Conservation (phyloP, 2,888 invertebrate genomes). For the Xylophagus ater region DNA sequence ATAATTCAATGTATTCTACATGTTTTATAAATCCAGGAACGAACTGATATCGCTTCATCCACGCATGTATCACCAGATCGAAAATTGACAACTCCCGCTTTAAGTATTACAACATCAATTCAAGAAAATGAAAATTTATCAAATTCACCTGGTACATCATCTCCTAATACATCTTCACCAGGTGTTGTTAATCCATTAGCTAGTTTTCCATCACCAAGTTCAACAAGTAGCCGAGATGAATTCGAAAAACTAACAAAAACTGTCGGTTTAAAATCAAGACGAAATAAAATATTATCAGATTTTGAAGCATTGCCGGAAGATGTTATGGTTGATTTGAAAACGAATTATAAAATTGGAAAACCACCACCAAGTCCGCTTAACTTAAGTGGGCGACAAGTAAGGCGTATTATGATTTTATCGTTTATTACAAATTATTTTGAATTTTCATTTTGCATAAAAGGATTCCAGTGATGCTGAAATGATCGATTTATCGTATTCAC, state of each 20-base stretch:
- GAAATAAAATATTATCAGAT: conserved; percentile 25
- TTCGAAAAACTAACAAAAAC: conserved; percentile 15
- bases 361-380: conserved; percentile 35
- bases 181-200: too few relatives aligned
- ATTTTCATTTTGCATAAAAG: conserved; percentile 13
- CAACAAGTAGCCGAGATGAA: conserved; percentile 15
- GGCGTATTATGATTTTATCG: neutral
- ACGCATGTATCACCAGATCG: conserved; percentile 1
- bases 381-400: conserved; percentile 30
- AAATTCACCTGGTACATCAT: conserved; percentile 13
- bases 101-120: conserved; percentile 7
- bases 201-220: too few relatives aligned
- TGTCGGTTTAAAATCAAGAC: too few relatives aligned
- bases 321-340: conserved; percentile 30
- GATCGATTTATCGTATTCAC: conserved; percentile 29
- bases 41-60: too few relatives aligned
- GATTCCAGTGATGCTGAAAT: conserved; percentile 37
- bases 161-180: too few relatives aligned
- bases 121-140: conserved; percentile 4
- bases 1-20: neutral
- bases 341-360: conserved; percentile 25
- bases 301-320: conserved; percentile 37
- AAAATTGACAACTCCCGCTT: conserved; percentile 2
- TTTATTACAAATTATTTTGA: neutral
- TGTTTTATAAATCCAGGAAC: too few relatives aligned